Base-by-base conservation (phyloP, 1,140 invertebrate genomes). In the Schlechtendalia chinensis region DNA sequence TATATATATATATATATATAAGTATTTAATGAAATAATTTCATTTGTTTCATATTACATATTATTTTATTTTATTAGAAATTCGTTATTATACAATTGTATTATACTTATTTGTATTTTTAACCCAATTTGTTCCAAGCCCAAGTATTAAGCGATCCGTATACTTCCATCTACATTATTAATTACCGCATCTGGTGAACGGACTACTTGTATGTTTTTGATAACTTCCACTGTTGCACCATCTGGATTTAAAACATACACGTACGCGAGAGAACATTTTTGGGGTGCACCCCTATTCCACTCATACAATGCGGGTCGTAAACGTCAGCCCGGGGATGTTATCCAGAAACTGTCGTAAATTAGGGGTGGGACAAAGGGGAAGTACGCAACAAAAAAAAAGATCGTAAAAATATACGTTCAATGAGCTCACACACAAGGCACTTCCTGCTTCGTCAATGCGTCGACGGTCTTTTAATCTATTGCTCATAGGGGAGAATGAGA, bases 231-330 rank as follows among this genome's bases (percentile, higher is more conserved):
- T 77, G 16, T 71, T 71, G 24, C 54, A 71, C 67, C 67, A 71
- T 71, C 67, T 71, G 67, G n/a, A 56, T 47, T 61, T 61, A 59
- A 77, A 77, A n/a, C n/a, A 39, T 39, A 39, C 8, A 39, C 24
- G 61, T 45, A 77, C 39, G 22, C 74, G 56, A 77, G 61, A 59
- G 61, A 47, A 77, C 61, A 17, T 75, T 77, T 61, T 77, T 61
- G 14, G 39, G 58, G 32, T 27, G 56, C 74, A 47, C 22, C 74
- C 58, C 56, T 77, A 75, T 75, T n/a, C 72, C 54, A 22, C 56
- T 29, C 24, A 45, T 14, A 77, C 58, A 77, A 77, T 77, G 58
- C 58, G 74, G 74, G 74, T 59, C 39, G 27, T 77, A 77, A 77
- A 77, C 39, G 56, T 77, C 74, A 77, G 58, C 14, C 24, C n/a